These are phyloP conservation scores for Chymomyza costata DNA, from an alignment of 1,140 invertebrate genomes.

Conservation along the genomic window DNA sequence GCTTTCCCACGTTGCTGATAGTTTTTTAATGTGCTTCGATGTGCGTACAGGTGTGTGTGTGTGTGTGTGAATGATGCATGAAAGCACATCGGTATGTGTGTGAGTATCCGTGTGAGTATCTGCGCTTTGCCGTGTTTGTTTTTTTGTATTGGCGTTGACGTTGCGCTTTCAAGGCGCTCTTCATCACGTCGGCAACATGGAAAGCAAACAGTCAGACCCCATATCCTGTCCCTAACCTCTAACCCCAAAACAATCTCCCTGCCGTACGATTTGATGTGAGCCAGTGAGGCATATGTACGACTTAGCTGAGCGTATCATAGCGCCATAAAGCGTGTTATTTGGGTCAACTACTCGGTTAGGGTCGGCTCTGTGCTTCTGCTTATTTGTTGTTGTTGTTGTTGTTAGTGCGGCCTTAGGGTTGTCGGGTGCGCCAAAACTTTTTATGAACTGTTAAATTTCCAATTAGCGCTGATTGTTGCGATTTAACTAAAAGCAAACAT, in stretches of 20 bases:
- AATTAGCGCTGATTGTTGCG: constrained; percentile 65
- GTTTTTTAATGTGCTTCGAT: no score
- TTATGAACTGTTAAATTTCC: constrained; percentile 66
- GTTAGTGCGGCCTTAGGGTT: not conserved
- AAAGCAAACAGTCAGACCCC: no score
- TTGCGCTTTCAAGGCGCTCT: constrained; percentile 20
- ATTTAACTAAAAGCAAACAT: constrained; percentile 43
- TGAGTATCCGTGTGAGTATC: no score
- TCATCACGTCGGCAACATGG: constrained; percentile 1
- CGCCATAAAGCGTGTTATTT: constrained; percentile 33
- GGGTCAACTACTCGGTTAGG: constrained; percentile 47
- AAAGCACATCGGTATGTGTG: no score
- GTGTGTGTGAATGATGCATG: no score
- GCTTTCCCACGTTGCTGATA: no score
- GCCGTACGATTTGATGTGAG: not conserved
- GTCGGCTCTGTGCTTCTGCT: constrained; percentile 6
- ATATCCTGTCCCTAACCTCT: no score
- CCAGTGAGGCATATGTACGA: constrained; percentile 19
- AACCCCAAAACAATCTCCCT: not conserved
- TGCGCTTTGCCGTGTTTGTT: no score
- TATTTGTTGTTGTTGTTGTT: not conserved
- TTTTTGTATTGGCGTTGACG: no score
- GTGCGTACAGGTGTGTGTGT: no score
- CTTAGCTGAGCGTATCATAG: constrained; percentile 7
- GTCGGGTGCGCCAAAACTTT: constrained; percentile 34